Evolutionary conservation across 2,888 invertebrate species (phyloP).

Genomic region (Xylota sylvarum): DNA sequence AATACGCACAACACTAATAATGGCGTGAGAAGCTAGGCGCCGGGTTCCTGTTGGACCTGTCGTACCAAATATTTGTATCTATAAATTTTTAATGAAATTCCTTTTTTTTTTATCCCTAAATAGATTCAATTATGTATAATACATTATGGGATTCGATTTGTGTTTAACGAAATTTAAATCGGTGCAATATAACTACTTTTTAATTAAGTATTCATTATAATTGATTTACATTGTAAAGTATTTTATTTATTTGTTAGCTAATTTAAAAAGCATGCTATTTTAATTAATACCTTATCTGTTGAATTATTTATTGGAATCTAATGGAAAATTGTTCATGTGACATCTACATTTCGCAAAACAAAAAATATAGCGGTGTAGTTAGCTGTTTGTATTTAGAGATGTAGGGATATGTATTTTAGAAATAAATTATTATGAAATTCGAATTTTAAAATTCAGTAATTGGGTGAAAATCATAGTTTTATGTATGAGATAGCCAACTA

Average conservation of each 20-base stretch:
- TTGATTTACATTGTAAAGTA: conserved; percentile 14
- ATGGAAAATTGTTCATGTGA: not conserved
- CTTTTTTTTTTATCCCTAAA: too few species aligned
- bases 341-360: not conserved
- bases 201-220: conserved; percentile 35
- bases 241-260: not conserved
- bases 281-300: conserved; percentile 13
- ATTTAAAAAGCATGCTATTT: conserved; percentile 8
- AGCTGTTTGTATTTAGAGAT: not conserved
- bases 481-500: too few species aligned
- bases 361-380: not conserved
- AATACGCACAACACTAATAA: too few species aligned
- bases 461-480: too few species aligned
- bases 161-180: not conserved
- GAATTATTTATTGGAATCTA: not conserved
- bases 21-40: too few species aligned
- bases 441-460: too few species aligned
- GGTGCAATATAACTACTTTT: not conserved
- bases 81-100: too few species aligned
- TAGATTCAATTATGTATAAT: too few species aligned
- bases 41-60: too few species aligned
- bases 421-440: too few species aligned
- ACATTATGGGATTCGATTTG: not conserved
- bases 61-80: too few species aligned
- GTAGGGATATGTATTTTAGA: too few species aligned